A percentile compares a stretch with the other conserved stretches of the same genome.
Conservation (phyloP, 2,797 vertebrate genomes). For the Phyllotis vaccarum region DNA sequence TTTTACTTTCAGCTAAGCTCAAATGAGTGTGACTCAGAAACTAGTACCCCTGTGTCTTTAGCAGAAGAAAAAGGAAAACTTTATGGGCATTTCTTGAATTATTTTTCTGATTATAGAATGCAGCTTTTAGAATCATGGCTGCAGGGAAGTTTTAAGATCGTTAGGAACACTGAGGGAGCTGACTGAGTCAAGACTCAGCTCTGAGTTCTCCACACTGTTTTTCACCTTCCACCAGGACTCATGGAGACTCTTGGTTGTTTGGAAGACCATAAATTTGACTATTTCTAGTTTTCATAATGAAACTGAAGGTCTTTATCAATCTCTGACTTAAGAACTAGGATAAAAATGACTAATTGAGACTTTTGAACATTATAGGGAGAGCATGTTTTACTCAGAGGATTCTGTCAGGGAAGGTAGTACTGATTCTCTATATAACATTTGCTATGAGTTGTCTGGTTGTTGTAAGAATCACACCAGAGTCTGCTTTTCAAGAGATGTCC, state of each 20-base stretch:
- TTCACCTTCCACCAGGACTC: background rate
- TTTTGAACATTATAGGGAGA: conserved; percentile 34
- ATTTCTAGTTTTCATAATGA: conserved; percentile 40
- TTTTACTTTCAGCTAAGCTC: background rate
- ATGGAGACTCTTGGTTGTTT: conserved; percentile 21
- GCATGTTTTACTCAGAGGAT: background rate
- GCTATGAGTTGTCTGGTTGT: too few relatives aligned
- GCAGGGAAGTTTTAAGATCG: background rate
- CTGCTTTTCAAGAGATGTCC: conserved; percentile 56
- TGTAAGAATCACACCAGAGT: conserved; percentile 29
- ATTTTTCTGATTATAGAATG: conserved; percentile 12
- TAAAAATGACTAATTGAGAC: conserved; percentile 10
- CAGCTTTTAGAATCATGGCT: background rate
- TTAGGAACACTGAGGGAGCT: background rate
- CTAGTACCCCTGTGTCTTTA: background rate
- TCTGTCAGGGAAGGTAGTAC: background rate
- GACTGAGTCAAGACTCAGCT: background rate
- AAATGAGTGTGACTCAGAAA: background rate
- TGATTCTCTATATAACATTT: conserved; percentile 18
- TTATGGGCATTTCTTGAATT: background rate
- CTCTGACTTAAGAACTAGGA: conserved; percentile 15
- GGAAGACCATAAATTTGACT: conserved; percentile 21
- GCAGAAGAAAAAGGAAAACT: conserved; percentile 45
- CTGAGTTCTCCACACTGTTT: background rate
- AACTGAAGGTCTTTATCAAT: background rate